These are phyloP conservation scores for Oscheius onirici DNA, from an alignment of 2,888 invertebrate species.

Conservation along the genomic window DNA sequence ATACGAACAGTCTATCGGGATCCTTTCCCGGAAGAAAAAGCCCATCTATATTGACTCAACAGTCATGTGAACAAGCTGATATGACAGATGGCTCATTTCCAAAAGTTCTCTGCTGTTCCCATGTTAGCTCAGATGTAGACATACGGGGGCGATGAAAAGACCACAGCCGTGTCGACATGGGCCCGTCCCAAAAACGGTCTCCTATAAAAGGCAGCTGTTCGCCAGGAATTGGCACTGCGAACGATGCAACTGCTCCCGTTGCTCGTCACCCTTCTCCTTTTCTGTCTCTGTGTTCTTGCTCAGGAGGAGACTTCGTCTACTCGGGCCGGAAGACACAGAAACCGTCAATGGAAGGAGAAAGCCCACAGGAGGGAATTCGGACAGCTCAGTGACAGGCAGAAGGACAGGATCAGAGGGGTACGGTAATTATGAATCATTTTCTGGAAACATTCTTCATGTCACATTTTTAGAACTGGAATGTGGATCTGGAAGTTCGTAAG, in stretches of 20 bases:
- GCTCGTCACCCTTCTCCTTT: not conserved
- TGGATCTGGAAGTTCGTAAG: constrained; percentile 13
- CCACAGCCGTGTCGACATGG: constrained; percentile 1
- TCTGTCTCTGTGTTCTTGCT: not conserved
- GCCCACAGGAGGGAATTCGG: not conserved
- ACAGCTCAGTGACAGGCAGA: constrained; percentile 1
- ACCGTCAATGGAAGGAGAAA: not conserved
- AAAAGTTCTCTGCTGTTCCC: not conserved
- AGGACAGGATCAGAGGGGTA: constrained; percentile 14
- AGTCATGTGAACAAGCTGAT: not conserved
- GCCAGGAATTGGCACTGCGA: not conserved
- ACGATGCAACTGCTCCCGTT: constrained; percentile 18
- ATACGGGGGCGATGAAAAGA: constrained; percentile 13
- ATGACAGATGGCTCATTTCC: not conserved
- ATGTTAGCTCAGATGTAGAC: constrained; percentile 20
- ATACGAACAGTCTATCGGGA: not conserved
- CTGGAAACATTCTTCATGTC: not conserved
- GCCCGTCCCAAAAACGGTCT: not conserved
- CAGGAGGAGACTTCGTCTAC: not conserved
- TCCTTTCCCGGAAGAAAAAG: not conserved
- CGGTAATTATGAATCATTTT: not conserved
- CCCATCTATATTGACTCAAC: not conserved
- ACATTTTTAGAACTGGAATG: constrained; percentile 1
- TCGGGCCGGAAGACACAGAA: too few species aligned
- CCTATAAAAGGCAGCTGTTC: constrained; percentile 19